phyloP scores from a whole-genome alignment of 2,113 vertebrate genomes.

The Cebidichthys violaceus region DNA sequence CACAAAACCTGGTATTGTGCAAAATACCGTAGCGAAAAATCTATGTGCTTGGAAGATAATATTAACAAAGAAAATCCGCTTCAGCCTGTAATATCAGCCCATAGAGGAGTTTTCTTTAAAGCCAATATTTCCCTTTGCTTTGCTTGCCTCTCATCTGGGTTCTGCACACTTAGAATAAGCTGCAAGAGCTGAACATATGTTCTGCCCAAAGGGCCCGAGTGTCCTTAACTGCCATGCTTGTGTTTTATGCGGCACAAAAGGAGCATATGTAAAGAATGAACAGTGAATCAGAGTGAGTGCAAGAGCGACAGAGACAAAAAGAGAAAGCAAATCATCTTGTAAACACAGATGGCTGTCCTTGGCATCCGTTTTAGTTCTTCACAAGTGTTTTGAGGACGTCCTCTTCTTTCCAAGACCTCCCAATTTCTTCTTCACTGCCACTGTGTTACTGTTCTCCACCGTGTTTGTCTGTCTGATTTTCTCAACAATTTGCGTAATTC shows the following conservation, averaged over 20 bases:
- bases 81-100: constrained; percentile 40
- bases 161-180: constrained; percentile 66
- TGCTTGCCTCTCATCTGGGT: constrained; percentile 54
- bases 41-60: constrained; percentile 34
- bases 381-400: constrained; percentile 81
- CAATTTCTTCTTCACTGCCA: constrained; percentile 64
- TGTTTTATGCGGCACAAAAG: constrained; percentile 77
- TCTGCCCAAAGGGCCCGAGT: constrained; percentile 71
- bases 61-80: constrained; percentile 57
- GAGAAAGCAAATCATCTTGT: constrained; percentile 74
- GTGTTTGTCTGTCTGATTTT: constrained; percentile 59
- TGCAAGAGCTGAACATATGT: constrained; percentile 74
- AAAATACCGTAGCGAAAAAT: constrained; percentile 22
- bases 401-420: constrained; percentile 78
- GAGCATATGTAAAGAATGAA: constrained; percentile 82
- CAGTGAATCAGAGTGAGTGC: constrained; percentile 73
- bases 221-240: constrained; percentile 75
- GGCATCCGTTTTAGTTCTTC: constrained; percentile 74
- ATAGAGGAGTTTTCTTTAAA: constrained; percentile 62
- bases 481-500: constrained; percentile 7
- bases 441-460: constrained; percentile 58
- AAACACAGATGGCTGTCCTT: constrained; percentile 83
- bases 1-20: constrained; percentile 47
- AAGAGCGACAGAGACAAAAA: constrained; percentile 74
- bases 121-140: constrained; percentile 33